Evolutionary conservation across 2,888 invertebrate species (phyloP).

Genomic region (Athalia cordata): DNA sequence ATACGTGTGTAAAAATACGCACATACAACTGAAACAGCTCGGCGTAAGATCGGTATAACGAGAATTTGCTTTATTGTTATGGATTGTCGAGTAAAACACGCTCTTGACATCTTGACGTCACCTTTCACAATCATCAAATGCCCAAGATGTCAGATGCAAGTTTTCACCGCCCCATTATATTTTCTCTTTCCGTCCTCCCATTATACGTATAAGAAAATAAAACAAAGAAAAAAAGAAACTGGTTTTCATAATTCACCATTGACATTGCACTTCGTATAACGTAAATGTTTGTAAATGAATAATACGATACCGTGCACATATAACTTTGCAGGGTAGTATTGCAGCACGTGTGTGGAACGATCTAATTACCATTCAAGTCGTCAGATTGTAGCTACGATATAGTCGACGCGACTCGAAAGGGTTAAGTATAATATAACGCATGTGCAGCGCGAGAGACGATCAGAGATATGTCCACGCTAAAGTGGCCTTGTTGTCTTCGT

Average conservation of each 20-base stretch:
- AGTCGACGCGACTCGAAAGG: constrained; percentile 22
- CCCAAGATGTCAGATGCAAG: too few relatives aligned
- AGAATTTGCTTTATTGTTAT: constrained; percentile 40
- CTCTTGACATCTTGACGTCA: constrained; percentile 26
- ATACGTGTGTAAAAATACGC: too few relatives aligned
- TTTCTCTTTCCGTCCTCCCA: background rate
- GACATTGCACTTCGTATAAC: too few relatives aligned
- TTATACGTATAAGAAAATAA: too few relatives aligned
- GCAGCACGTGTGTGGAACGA: constrained; percentile 15
- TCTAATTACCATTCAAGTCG: constrained; percentile 45
- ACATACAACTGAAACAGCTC: too few relatives aligned
- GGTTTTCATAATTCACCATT: too few relatives aligned
- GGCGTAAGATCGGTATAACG: too few relatives aligned
- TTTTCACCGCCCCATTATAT: too few relatives aligned
- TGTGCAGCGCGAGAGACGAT: constrained; percentile 32
- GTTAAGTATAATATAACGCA: constrained; percentile 25
- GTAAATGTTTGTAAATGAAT: background rate
- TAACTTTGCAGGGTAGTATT: background rate
- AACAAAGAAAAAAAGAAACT: too few relatives aligned
- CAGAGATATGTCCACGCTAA: constrained; percentile 23
- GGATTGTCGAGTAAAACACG: constrained; percentile 10
- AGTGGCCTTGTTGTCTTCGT: constrained; percentile 22
- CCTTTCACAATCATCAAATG: too few relatives aligned
- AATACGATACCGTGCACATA: background rate
- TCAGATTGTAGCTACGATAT: constrained; percentile 36